These are phyloP conservation scores for Hetaerina titia DNA, from an alignment of 2,888 invertebrate genomes.

Conservation along the genomic window DNA sequence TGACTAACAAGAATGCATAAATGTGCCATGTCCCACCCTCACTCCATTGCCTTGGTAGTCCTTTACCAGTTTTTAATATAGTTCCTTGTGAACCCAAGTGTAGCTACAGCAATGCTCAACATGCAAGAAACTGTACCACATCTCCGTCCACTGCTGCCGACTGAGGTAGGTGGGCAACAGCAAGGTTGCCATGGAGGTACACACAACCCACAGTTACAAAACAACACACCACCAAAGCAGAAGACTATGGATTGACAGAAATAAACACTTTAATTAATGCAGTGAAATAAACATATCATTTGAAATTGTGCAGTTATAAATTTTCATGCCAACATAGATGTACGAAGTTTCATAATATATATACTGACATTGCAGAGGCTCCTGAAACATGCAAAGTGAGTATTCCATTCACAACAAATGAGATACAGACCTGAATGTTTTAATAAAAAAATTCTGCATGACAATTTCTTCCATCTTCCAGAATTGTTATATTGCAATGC, in stretches of 20 bases:
- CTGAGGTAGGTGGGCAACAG: slow-evolving; percentile 46
- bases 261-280: slow-evolving; percentile 52
- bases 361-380: neutral
- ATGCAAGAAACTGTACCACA: slow-evolving; percentile 60
- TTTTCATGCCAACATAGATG: slow-evolving; percentile 2
- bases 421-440: neutral
- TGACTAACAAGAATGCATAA: no score
- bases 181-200: slow-evolving; percentile 64
- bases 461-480: neutral
- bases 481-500: neutral
- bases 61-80: neutral
- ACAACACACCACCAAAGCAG: slow-evolving; percentile 68
- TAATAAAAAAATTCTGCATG: neutral
- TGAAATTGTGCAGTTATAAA: neutral
- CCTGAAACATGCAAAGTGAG: neutral
- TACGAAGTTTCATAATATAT: neutral
- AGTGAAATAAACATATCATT: slow-evolving; percentile 39
- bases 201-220: slow-evolving; percentile 68
- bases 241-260: slow-evolving; percentile 42
- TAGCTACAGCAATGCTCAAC: slow-evolving; percentile 43
- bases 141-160: slow-evolving; percentile 26
- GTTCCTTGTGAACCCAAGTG: slow-evolving; percentile 33
- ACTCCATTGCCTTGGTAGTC: neutral
- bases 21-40: neutral
- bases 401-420: neutral